A percentile compares a stretch with the other conserved stretches of the same genome.
Conservation (phyloP, 2,888 invertebrate species). For the Perdita meconis region DNA sequence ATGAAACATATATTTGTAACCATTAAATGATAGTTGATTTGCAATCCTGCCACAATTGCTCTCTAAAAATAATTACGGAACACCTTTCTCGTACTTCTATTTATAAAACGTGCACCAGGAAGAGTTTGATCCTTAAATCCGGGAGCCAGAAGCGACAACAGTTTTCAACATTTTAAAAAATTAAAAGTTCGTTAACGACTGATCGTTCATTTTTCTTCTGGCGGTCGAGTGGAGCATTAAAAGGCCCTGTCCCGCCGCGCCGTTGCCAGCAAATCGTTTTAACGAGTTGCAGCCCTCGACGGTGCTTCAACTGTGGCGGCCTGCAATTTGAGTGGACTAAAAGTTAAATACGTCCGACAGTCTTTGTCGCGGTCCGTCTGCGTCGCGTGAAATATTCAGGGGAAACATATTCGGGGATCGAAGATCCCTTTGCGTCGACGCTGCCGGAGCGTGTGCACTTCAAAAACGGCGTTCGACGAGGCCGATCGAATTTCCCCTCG, state of each 20-base stretch:
- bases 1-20: too few relatives aligned
- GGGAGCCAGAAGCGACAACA: too few relatives aligned
- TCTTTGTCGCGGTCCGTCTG: slow-evolving; percentile 23
- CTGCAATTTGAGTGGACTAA: slow-evolving; percentile 46
- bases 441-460: too few relatives aligned
- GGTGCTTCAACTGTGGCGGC: slow-evolving; percentile 41
- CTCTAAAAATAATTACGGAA: too few relatives aligned
- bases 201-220: slow-evolving; percentile 1
- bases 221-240: not conserved
- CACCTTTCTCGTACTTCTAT: too few relatives aligned
- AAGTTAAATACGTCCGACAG: slow-evolving; percentile 60
- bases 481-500: not conserved
- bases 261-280: slow-evolving; percentile 57
- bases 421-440: not conserved
- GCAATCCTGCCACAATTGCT: too few relatives aligned
- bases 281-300: slow-evolving; percentile 57
- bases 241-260: not conserved
- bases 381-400: slow-evolving; percentile 14
- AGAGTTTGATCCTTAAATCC: too few relatives aligned
- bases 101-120: too few relatives aligned
- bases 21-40: too few relatives aligned
- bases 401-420: not conserved
- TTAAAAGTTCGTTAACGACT: slow-evolving; percentile 12
- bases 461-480: too few relatives aligned
- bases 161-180: not conserved